A percentile compares a stretch with the other conserved stretches of the same genome.
These are phyloP conservation scores for Cantharis rufa DNA, from an alignment of 2,888 invertebrate genomes.

Conservation along the genomic window DNA sequence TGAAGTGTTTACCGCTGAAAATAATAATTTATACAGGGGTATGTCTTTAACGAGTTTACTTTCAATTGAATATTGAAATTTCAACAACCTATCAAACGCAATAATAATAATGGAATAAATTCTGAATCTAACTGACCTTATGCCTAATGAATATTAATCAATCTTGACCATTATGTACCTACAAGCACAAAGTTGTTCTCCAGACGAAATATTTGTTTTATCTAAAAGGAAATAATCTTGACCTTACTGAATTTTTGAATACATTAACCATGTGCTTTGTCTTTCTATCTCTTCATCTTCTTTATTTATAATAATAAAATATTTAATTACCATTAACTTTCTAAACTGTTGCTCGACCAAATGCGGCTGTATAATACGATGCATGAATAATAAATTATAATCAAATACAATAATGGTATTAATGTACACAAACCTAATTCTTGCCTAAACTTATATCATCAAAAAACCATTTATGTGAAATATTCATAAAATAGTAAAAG, in stretches of 20 bases:
- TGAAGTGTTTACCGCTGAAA: not conserved
- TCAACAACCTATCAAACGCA: not conserved
- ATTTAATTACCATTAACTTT: not conserved
- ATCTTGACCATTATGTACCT: not conserved
- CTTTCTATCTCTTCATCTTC: not conserved
- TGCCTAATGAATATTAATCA: slow-evolving; percentile 1
- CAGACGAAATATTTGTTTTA: not conserved
- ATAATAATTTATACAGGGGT: not conserved
- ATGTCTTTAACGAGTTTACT: not conserved
- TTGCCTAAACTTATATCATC: not conserved
- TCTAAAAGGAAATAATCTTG: not conserved
- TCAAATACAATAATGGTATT: not conserved
- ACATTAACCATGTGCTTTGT: not conserved
- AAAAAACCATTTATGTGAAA: not conserved
- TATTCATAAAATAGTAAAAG: not conserved
- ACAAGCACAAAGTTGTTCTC: not conserved
- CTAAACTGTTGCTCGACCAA: not conserved
- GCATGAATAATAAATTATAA: not conserved
- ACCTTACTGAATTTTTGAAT: not conserved
- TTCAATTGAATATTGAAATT: not conserved
- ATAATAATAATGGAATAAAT: not conserved
- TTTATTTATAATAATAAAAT: not conserved
- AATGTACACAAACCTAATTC: not conserved
- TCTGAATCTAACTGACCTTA: not conserved
- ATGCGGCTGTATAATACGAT: not conserved